Evolutionary conservation across 2,797 vertebrate genomes (phyloP).

Genomic region (Avahi laniger): DNA sequence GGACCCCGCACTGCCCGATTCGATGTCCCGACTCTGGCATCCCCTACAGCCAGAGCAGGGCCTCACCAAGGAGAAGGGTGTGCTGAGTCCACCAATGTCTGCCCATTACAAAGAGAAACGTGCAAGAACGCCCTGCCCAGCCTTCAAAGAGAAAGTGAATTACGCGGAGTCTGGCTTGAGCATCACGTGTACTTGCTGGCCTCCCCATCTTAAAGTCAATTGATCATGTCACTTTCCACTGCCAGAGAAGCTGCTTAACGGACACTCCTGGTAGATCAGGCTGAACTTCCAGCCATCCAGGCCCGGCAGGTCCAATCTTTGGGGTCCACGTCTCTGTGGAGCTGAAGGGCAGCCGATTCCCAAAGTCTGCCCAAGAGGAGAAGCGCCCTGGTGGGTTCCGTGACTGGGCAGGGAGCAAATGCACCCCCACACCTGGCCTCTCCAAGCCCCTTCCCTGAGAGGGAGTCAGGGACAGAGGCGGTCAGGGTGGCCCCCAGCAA

Average conservation of each 20-base stretch:
- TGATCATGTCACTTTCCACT: background rate
- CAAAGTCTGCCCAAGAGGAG: no score
- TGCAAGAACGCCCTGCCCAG: background rate
- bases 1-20: background rate
- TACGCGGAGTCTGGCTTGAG: background rate
- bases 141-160: background rate
- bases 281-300: background rate
- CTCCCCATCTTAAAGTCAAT: background rate
- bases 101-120: background rate
- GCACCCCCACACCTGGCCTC: background rate
- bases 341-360: no score
- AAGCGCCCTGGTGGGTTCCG: background rate
- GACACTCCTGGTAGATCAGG: no score
- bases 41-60: background rate
- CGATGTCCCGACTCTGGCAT: background rate
- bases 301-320: background rate
- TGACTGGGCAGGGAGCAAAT: no score
- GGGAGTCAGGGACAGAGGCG: accelerated
- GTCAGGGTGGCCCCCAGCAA: background rate
- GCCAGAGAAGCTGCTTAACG: background rate
- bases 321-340: no score
- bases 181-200: background rate
- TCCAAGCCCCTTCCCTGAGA: background rate
- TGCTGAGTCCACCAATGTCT: background rate
- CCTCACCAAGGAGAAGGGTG: background rate